Evolutionary conservation across 2,113 vertebrate genomes (phyloP).

Genomic region (Pteronura brasiliensis): DNA sequence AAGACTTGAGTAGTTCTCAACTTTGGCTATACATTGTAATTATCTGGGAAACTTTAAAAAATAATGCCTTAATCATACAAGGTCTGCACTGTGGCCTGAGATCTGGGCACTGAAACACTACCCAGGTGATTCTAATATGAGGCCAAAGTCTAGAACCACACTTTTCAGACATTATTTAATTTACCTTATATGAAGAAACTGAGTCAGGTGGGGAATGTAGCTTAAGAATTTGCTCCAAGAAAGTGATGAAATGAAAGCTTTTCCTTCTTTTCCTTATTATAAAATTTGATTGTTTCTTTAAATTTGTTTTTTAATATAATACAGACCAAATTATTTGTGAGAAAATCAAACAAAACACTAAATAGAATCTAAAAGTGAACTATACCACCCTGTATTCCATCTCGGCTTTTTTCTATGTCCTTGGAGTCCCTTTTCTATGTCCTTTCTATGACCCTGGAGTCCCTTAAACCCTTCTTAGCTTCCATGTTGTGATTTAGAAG

Average conservation of each 20-base stretch:
- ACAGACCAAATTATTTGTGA: background rate
- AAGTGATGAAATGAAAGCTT: background rate
- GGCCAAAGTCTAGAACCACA: background rate
- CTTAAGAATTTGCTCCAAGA: background rate
- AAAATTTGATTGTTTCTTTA: background rate
- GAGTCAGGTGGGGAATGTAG: background rate
- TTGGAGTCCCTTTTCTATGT: background rate
- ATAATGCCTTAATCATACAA: background rate
- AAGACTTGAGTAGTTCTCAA: background rate
- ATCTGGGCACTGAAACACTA: background rate
- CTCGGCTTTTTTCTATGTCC: background rate
- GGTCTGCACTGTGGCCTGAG: background rate
- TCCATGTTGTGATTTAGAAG: background rate
- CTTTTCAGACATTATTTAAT: background rate
- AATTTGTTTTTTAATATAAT: background rate
- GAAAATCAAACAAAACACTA: background rate
- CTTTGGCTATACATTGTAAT: background rate
- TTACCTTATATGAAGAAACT: background rate
- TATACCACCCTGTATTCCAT: background rate
- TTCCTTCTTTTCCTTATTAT: background rate
- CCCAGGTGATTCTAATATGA: background rate
- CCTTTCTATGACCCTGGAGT: background rate
- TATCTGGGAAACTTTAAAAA: background rate
- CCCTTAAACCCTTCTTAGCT: background rate
- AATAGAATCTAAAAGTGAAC: background rate